These are phyloP conservation scores for Drosophila pseudoananassae DNA, from an alignment of 1,140 invertebrate species.

Conservation along the genomic window DNA sequence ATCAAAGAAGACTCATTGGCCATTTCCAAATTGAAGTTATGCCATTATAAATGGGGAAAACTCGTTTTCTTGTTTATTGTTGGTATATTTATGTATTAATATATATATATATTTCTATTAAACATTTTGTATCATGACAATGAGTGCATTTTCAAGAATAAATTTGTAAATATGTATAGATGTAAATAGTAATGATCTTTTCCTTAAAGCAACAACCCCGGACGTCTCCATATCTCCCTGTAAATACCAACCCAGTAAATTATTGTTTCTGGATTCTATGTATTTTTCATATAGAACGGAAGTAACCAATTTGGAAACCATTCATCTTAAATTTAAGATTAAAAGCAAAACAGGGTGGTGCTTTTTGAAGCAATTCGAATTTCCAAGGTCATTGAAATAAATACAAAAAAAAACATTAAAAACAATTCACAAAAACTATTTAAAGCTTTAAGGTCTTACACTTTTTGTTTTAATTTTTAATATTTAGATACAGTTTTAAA, in stretches of 20 bases:
- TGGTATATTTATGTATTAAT: conserved; percentile 61
- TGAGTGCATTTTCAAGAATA: conserved; percentile 64
- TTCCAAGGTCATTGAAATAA: too few relatives aligned
- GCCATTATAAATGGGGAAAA: conserved; percentile 53
- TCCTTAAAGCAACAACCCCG: not conserved
- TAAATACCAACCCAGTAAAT: not conserved
- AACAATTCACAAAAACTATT: too few relatives aligned
- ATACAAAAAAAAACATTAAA: too few relatives aligned
- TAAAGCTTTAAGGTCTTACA: too few relatives aligned
- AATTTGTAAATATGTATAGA: conserved; percentile 76
- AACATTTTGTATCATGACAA: conserved; percentile 72
- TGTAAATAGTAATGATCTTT: conserved; percentile 11
- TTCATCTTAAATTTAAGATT: too few relatives aligned
- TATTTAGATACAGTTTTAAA: too few relatives aligned
- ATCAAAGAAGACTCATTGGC: conserved; percentile 35
- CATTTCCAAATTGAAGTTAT: conserved; percentile 59
- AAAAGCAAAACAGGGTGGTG: too few relatives aligned
- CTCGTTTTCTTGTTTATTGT: conserved; percentile 57
- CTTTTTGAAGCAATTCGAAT: too few relatives aligned
- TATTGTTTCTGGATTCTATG: too few relatives aligned
- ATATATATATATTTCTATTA: conserved; percentile 68
- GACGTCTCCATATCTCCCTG: not conserved
- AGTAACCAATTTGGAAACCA: too few relatives aligned
- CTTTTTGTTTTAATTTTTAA: too few relatives aligned
- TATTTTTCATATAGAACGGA: too few relatives aligned